These are phyloP conservation scores for Hippasteria phrygiana DNA, from an alignment of 53 echinoderm and acorn worm species.

Conservation along the genomic window DNA sequence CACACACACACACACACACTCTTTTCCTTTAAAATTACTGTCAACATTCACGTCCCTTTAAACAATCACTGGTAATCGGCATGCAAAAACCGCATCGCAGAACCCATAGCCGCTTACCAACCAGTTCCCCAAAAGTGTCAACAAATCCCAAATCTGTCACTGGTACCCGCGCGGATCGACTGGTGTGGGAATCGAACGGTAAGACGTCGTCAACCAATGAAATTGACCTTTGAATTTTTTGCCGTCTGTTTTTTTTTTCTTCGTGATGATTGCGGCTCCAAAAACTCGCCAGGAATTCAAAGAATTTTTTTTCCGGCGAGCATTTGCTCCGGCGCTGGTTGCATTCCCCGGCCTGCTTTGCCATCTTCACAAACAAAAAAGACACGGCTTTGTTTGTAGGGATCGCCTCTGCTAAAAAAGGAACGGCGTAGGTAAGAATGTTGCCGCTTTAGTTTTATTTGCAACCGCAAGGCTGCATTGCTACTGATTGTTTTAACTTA, in stretches of 20 bases:
- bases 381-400: background rate
- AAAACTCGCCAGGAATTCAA: slow-evolving; percentile 24
- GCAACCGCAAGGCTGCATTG: background rate
- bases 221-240: slow-evolving; percentile 11
- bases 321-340: background rate
- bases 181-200: too few species aligned
- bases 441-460: background rate
- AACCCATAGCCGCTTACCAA: background rate
- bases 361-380: too few species aligned
- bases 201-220: background rate
- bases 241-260: background rate
- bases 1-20: too few species aligned
- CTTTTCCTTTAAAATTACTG: background rate
- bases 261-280: background rate
- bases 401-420: slow-evolving; percentile 2
- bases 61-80: background rate
- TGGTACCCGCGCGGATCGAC: background rate
- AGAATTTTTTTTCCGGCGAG: slow-evolving; percentile 30
- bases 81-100: background rate
- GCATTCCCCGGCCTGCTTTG: background rate
- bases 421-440: slow-evolving; percentile 5
- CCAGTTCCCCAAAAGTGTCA: background rate
- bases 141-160: background rate
- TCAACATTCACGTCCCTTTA: background rate
- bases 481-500: background rate